phyloP scores from a whole-genome alignment of 2,888 invertebrate genomes.

The Eustalomyia histrio region DNA sequence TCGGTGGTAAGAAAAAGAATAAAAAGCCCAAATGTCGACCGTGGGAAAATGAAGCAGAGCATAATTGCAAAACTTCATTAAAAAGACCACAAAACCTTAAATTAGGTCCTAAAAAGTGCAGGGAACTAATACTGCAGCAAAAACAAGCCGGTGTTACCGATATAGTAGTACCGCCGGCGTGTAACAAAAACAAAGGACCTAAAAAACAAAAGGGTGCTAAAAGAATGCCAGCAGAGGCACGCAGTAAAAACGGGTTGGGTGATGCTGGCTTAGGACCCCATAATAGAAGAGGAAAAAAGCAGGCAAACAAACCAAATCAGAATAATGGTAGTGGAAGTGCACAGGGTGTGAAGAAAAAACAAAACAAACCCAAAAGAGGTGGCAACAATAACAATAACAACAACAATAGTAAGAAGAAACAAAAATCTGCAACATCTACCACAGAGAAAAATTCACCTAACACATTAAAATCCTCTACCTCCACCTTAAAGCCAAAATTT shows the following conservation, averaged over 20 bases:
- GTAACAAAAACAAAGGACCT: conserved; percentile 62
- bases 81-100: conserved; percentile 69
- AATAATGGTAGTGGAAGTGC: conserved; percentile 54
- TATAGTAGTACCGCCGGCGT: conserved; percentile 58
- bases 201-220: conserved; percentile 66
- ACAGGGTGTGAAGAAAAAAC: conserved; percentile 67
- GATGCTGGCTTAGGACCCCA: conserved; percentile 51
- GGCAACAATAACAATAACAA: conserved; percentile 19
- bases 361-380: conserved; percentile 65
- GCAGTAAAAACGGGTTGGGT: conserved; percentile 52
- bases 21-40: conserved; percentile 76
- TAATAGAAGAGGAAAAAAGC: conserved; percentile 68
- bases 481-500: conserved; percentile 65
- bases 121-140: conserved; percentile 62
- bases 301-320: conserved; percentile 54
- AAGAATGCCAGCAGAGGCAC: conserved; percentile 42
- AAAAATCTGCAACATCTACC: conserved; percentile 51
- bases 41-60: conserved; percentile 74
- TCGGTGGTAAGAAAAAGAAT: conserved; percentile 70
- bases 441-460: conserved; percentile 62
- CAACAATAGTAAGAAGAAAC: conserved; percentile 38
- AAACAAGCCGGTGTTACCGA: conserved; percentile 58
- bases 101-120: conserved; percentile 62
- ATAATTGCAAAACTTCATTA: conserved; percentile 72
- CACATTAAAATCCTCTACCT: conserved; percentile 51